Percentiles rank a stretch among this genome's conserved stretches.
Evolutionary conservation across 2,888 invertebrate genomes (phyloP).

Genomic region (Gymnoscelis rufifasciata): DNA sequence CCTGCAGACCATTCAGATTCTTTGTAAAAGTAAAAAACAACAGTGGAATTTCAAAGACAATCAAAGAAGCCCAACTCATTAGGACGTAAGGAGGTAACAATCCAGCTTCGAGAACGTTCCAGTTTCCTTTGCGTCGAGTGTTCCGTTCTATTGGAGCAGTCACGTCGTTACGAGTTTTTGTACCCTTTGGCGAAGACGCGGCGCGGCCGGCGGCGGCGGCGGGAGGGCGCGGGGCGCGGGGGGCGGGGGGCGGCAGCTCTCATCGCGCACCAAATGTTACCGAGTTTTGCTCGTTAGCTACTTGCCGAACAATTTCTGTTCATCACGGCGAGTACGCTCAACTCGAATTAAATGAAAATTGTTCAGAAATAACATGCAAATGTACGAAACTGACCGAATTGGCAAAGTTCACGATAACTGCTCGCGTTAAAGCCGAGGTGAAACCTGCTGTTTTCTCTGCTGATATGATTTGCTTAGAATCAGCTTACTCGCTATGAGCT

Average conservation of each 20-base stretch:
- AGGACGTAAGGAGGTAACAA: constrained; percentile 19
- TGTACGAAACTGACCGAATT: background rate
- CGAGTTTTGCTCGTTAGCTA: constrained; percentile 2
- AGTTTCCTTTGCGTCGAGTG: constrained; percentile 21
- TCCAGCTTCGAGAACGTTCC: constrained; percentile 16
- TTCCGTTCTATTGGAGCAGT: constrained; percentile 22
- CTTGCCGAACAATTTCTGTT: constrained; percentile 3
- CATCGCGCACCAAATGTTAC: constrained; percentile 3
- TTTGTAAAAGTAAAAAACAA: constrained; percentile 2
- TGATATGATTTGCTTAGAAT: background rate
- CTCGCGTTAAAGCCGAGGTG: background rate
- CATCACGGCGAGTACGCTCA: background rate
- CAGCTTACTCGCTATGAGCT: background rate
- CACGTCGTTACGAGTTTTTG: constrained; percentile 25
- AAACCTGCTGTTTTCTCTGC: background rate
- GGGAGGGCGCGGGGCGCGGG: background rate
- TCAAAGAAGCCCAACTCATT: constrained; percentile 20
- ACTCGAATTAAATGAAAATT: background rate
- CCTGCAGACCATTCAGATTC: background rate
- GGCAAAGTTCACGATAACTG: background rate
- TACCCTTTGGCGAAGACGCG: constrained; percentile 15
- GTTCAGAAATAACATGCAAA: background rate
- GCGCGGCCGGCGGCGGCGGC: background rate
- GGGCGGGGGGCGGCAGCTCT: background rate
- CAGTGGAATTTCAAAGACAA: constrained; percentile 18